Conservation (phyloP, 2,888 invertebrate species). For the Cryptops parisi region DNA sequence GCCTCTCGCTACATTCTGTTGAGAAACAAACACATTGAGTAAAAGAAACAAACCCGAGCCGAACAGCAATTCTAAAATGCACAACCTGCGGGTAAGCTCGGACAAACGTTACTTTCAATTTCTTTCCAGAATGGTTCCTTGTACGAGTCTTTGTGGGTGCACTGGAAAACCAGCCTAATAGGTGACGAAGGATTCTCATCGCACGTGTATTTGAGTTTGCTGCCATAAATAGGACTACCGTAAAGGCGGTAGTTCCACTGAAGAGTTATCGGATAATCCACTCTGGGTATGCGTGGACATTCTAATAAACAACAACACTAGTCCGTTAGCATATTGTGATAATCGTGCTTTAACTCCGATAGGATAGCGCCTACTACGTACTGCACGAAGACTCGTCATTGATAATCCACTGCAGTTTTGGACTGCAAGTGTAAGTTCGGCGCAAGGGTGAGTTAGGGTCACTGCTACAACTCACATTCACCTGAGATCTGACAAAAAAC, state of each 20-base stretch:
- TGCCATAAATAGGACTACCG: not conserved
- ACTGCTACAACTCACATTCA: not conserved
- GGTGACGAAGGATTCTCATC: not conserved
- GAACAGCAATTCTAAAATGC: too few species aligned
- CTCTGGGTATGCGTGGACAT: not conserved
- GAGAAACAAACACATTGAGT: too few species aligned
- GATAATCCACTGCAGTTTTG: not conserved
- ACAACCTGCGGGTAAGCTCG: not conserved
- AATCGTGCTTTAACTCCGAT: too few species aligned
- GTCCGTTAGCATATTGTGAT: too few species aligned
- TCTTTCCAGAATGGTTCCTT: not conserved
- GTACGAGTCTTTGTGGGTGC: not conserved
- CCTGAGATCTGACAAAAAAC: not conserved
- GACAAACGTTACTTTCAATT: not conserved
- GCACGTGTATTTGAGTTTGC: not conserved
- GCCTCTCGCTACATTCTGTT: not conserved
- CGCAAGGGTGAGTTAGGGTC: not conserved
- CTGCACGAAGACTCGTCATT: not conserved
- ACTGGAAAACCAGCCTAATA: not conserved
- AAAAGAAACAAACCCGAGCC: too few species aligned
- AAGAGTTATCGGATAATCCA: not conserved
- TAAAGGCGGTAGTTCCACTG: not conserved
- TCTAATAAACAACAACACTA: not conserved
- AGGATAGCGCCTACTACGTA: too few species aligned
- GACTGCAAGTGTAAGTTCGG: not conserved